Percentiles rank a stretch among this genome's conserved stretches.
These are phyloP conservation scores for Berghia stephanieae DNA, from an alignment of 1,140 invertebrate genomes.

Conservation along the genomic window DNA sequence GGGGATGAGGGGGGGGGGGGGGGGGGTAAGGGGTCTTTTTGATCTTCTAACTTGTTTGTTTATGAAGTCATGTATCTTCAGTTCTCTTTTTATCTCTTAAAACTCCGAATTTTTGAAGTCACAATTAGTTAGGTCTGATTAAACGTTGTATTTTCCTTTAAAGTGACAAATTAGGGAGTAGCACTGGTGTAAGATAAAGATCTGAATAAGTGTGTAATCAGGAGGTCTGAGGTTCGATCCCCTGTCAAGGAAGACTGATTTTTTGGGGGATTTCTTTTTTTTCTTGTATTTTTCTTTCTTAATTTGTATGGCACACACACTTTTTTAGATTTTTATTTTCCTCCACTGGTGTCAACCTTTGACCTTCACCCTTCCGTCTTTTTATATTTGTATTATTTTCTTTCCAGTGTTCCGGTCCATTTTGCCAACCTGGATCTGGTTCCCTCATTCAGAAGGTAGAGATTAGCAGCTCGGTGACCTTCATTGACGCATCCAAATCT, in stretches of 20 bases:
- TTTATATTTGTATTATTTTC: constrained; percentile 12
- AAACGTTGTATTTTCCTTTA: neutral
- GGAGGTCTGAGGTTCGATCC: too few species aligned
- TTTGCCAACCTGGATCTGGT: constrained; percentile 43
- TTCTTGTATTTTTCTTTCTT: too few species aligned
- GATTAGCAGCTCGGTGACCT: constrained; percentile 68
- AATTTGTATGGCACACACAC: neutral
- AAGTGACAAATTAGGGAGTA: too few species aligned
- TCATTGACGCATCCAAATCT: constrained; percentile 72
- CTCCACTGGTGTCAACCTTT: neutral
- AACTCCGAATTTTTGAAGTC: neutral
- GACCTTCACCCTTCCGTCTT: neutral
- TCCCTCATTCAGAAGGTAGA: constrained; percentile 44
- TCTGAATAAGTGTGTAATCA: too few species aligned
- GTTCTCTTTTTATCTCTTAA: too few species aligned
- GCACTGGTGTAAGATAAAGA: too few species aligned
- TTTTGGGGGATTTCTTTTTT: too few species aligned
- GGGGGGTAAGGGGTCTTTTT: too few species aligned
- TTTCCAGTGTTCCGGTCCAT: constrained; percentile 48
- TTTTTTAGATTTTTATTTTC: neutral
- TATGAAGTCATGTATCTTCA: too few species aligned
- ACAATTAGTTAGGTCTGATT: neutral
- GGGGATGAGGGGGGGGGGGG: too few species aligned
- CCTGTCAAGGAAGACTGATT: too few species aligned
- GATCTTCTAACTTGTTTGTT: too few species aligned